Evolutionary conservation across 2,113 vertebrate species (phyloP), one percentile per base, ranked within the genome.

Genomic region (Falco punctatus): DNA sequence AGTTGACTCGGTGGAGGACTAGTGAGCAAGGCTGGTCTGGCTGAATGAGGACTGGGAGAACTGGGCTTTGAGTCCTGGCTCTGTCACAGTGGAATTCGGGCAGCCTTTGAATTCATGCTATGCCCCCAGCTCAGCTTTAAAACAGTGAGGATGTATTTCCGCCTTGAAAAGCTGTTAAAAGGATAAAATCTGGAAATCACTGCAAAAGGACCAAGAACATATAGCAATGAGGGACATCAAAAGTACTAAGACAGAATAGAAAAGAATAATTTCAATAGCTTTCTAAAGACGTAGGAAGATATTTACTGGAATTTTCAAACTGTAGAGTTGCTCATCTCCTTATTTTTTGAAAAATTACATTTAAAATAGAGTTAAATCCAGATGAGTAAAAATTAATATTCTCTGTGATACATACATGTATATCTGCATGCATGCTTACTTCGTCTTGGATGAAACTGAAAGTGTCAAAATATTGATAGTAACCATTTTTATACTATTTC

Each of bases 1-100:
- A n/a, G 51, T 0, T 42, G 75, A 11, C 8, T 1, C 51, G 4
- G 19, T 1, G 35, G 22, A 23, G 42, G 51, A 13, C 10, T 5
- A 15, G 57, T 6, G 23, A 58, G n/a, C n/a, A 40, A 42, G 64
- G 70, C 20, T 66, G 65, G 14, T 19, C 55, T 59, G 75, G 15
- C 12, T 61, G 28, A n/a, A 26, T 27, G 16, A n/a, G 46, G 32
- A 12, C 61, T 38, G 38, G 24, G 15, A 42, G 33, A 82, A 22
- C 1, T 16, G 35, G 28, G 13, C 20, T 70, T 30, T 5, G 13
- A 54, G 26, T 61, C 51, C 35, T 6, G 2, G 23, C 44, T 78
- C 35, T 10, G 5, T 11, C 59, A 54, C 33, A 44, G 5, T 1
- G 23, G 59, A 59, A 54, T 71, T 57, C 35, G 10, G 42, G 44